Conservation (phyloP, 2,113 vertebrate genomes). For the Podarcis cretensis region DNA sequence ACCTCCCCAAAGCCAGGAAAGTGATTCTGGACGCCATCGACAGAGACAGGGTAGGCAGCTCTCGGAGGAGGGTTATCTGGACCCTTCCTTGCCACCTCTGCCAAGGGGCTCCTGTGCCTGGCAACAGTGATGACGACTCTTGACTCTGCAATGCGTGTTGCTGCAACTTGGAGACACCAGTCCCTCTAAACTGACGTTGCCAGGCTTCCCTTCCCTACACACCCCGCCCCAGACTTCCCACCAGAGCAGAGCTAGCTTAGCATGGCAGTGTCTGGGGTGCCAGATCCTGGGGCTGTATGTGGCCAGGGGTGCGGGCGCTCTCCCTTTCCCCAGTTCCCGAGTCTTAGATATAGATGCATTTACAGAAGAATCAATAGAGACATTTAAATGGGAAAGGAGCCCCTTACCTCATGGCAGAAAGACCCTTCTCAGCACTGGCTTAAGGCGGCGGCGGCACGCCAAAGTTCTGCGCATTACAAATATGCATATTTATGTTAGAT, state of each 20-base stretch:
- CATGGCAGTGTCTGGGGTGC: neutral
- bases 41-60: slow-evolving; percentile 88
- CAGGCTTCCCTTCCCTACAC: neutral
- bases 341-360: too few species aligned
- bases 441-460: too few species aligned
- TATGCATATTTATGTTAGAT: neutral
- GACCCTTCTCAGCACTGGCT: neutral
- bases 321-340: neutral
- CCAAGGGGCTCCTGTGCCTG: neutral
- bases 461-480: neutral
- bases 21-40: slow-evolving; percentile 94
- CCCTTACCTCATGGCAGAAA: neutral
- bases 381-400: neutral
- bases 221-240: neutral
- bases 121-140: slow-evolving; percentile 79
- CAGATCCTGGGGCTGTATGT: neutral
- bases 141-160: slow-evolving; percentile 42
- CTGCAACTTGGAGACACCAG: slow-evolving; percentile 80
- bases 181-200: slow-evolving; percentile 88
- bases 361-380: neutral
- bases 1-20: slow-evolving; percentile 89
- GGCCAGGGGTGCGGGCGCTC: too few species aligned
- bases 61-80: neutral
- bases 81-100: neutral
- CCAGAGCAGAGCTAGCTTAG: neutral